Conservation (phyloP, 2,888 invertebrate species). For the Harpalus rufipes region DNA sequence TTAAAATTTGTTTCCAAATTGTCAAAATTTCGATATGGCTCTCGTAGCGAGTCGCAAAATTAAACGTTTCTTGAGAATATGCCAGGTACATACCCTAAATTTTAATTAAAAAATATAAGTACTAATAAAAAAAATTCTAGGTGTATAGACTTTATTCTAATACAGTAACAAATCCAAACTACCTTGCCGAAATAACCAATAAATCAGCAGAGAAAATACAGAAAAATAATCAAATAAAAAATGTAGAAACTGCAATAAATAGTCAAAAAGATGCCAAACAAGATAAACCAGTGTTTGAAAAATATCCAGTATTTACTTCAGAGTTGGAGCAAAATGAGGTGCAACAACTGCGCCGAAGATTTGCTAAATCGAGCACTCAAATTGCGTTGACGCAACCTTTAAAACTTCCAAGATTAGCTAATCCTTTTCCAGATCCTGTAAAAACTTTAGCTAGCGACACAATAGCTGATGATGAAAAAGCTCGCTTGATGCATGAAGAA, state of each 20-base stretch:
- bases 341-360: slow-evolving; percentile 60
- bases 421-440: slow-evolving; percentile 75
- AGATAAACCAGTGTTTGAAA: not conserved
- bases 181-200: no score
- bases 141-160: no score
- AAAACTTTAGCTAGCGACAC: slow-evolving; percentile 75
- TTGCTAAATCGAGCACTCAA: slow-evolving; percentile 73
- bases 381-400: slow-evolving; percentile 74
- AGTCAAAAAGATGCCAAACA: not conserved
- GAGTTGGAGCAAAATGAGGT: slow-evolving; percentile 15
- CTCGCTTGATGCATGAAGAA: slow-evolving; percentile 74
- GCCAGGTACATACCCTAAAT: no score
- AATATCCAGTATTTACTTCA: slow-evolving; percentile 41
- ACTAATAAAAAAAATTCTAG: no score
- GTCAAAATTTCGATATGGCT: slow-evolving; percentile 69
- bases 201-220: slow-evolving; percentile 38
- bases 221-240: slow-evolving; percentile 68
- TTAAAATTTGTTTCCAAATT: slow-evolving; percentile 40
- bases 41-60: slow-evolving; percentile 71
- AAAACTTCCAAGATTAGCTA: slow-evolving; percentile 74
- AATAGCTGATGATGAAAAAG: slow-evolving; percentile 75
- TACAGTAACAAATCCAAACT: no score
- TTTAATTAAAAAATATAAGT: no score
- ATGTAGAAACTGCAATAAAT: not conserved
- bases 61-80: slow-evolving; percentile 68